phyloP scores from a whole-genome alignment of 2,113 vertebrate species.

The Otis tarda region DNA sequence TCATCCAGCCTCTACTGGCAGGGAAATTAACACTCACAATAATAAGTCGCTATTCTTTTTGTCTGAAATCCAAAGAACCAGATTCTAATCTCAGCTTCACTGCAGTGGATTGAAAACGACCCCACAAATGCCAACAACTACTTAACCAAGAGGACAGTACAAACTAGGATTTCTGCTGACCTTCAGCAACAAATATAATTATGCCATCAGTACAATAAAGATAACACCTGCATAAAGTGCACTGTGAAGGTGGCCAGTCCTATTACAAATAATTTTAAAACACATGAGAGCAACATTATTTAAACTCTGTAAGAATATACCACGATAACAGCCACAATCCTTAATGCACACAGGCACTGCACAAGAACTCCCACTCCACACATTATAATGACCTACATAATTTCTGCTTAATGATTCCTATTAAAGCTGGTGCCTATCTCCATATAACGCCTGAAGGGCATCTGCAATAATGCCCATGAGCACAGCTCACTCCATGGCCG shows the following conservation, averaged over 20 bases:
- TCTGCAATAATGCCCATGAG: neutral
- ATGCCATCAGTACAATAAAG: neutral
- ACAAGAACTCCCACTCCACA: neutral
- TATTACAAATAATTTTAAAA: neutral
- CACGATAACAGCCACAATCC: neutral
- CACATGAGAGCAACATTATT: neutral
- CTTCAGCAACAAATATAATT: neutral
- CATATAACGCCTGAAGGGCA: neutral
- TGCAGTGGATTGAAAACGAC: accelerated
- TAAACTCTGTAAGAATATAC: neutral
- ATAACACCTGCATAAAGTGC: neutral
- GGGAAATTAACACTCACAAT: neutral
- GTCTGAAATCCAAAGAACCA: neutral
- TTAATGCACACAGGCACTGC: neutral
- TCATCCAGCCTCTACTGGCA: conserved; percentile 25
- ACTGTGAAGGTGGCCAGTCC: neutral
- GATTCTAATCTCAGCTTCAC: neutral
- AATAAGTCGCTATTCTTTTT: neutral
- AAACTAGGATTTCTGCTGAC: neutral
- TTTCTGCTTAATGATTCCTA: conserved; percentile 22
- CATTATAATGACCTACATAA: neutral
- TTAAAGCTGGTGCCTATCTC: neutral
- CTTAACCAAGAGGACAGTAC: neutral
- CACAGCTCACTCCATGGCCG: neutral
- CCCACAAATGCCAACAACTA: neutral